A percentile compares a stretch with the other conserved stretches of the same genome.
These are phyloP conservation scores for Dasysyrphus albostriatus DNA, from an alignment of 2,888 invertebrate genomes.

Conservation along the genomic window DNA sequence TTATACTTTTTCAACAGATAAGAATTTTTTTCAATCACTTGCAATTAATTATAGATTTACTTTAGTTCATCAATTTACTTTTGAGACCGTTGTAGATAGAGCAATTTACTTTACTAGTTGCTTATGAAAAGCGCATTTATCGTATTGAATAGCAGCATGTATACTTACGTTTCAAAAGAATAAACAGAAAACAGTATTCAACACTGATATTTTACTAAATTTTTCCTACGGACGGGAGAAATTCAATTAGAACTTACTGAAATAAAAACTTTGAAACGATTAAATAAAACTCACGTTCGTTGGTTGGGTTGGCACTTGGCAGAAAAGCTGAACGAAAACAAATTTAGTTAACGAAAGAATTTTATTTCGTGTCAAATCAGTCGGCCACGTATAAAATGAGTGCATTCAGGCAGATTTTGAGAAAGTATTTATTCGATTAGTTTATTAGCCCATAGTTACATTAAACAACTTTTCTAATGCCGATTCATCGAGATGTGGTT, in stretches of 20 bases:
- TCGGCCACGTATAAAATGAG: slow-evolving; percentile 61
- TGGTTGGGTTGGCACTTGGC: neutral
- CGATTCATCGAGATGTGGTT: too few species aligned
- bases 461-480: too few species aligned
- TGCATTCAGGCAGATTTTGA: slow-evolving; percentile 5
- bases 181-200: neutral
- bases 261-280: slow-evolving; percentile 56
- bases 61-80: neutral
- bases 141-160: neutral
- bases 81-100: neutral
- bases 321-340: slow-evolving; percentile 58
- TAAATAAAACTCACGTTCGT: slow-evolving; percentile 34
- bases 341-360: slow-evolving; percentile 34
- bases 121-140: neutral
- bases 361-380: slow-evolving; percentile 61
- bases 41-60: neutral
- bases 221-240: neutral
- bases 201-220: neutral
- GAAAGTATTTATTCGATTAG: neutral
- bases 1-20: neutral
- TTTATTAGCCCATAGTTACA: too few species aligned
- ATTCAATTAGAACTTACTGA: neutral
- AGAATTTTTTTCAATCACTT: neutral
- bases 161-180: slow-evolving; percentile 52
- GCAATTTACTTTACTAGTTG: neutral